phyloP scores from a whole-genome alignment of 2,113 vertebrate species.

The Tragelaphus strepsiceros region DNA sequence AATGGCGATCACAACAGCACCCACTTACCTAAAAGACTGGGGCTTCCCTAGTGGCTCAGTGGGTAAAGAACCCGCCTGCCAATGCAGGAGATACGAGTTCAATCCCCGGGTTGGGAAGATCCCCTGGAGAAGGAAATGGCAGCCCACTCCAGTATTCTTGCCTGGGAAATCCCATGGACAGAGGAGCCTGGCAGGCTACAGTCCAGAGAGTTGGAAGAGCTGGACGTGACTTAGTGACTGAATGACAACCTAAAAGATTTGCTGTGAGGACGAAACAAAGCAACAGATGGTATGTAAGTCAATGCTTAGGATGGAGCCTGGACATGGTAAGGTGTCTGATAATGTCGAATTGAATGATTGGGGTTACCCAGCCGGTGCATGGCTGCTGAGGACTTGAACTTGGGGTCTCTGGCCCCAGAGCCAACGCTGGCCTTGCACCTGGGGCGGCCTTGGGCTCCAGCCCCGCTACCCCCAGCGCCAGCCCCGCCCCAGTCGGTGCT shows the following conservation, averaged over 20 bases:
- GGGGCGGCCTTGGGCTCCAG: neutral
- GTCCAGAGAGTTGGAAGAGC: neutral
- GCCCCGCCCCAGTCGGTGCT: neutral
- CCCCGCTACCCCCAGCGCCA: rapidly evolving
- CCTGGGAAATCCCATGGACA: neutral
- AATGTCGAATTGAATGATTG: neutral
- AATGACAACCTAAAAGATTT: neutral
- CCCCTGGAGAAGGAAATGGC: neutral
- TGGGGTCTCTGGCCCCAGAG: neutral
- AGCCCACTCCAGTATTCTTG: neutral
- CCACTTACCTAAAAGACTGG: neutral
- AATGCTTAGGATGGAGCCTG: neutral
- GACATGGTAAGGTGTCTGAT: rapidly evolving
- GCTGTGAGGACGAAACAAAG: neutral
- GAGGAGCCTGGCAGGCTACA: neutral
- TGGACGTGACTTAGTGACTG: neutral
- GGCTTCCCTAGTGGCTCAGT: neutral
- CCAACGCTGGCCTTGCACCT: neutral
- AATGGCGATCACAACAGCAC: neutral
- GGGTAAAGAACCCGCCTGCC: neutral
- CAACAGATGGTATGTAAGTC: rapidly evolving
- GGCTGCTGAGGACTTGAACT: neutral
- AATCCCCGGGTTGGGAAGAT: neutral
- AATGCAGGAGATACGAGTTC: neutral
- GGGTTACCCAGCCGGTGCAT: neutral